Evolutionary conservation across 1,140 invertebrate species (phyloP), one percentile per base, ranked within the genome.

Genomic region (Drosophila pandora): DNA sequence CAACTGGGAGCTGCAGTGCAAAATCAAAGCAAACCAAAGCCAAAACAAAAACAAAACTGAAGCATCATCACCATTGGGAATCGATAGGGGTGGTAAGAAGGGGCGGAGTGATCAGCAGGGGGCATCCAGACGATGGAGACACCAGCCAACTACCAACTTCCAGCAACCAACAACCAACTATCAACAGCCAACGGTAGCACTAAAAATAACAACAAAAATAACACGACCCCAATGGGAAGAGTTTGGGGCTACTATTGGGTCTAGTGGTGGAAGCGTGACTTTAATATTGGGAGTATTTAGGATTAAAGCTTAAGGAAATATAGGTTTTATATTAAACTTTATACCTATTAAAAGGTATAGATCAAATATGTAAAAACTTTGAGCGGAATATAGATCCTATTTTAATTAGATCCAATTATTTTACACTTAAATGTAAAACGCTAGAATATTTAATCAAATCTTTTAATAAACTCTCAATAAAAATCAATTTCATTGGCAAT

Each of bases 131-230:
- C 60, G 21, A 32, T 47, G 55, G 30, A 56, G 58, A 62, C 60
- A 25, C 54, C 39, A 68, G 22, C 39, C 81, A 85, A 55, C 82
- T 21, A 22, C 43, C 43, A 41, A 41, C 39, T 41, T 39, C n/a
- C 39, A 48, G 41, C 34, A 70, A 53, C 10, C 39, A 48, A 56
- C 34, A 70, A 53, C 10, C 39, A 12, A 41, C 39, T 45, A 43
- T 34, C 68, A 74, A 75, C 76, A 68, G 57, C 56, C 81, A 85
- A 85, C 82, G 79, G 82, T 85, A 85, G 82, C 82, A 85, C 69
- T 82, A 76, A 85, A 83, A 87, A 81, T 87, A 85, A 85, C 82
- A 85, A 85, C 73, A 87, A 85, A 78, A 85, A 78, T 78, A 85
- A 85, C 82, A 85, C 82, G 82, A 85, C 70, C 81, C 63, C 70